Evolutionary conservation across 1,140 invertebrate genomes (phyloP).

Genomic region (Drosophila pallidifrons): DNA sequence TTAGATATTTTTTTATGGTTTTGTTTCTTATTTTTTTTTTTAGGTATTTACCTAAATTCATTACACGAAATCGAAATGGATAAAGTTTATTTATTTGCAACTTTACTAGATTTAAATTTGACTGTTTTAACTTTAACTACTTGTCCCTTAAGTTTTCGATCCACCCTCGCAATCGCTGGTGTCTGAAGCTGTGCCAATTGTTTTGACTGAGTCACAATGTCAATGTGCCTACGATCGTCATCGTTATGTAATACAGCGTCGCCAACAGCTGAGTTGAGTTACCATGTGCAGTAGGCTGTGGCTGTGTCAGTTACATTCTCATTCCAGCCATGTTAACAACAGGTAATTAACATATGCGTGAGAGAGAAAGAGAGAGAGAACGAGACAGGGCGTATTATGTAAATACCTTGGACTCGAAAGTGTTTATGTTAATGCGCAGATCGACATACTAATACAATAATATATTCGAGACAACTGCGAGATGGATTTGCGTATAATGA

Average conservation of each 20-base stretch:
- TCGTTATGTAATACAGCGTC: conserved; percentile 1
- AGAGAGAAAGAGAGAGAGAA: neutral
- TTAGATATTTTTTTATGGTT: no score
- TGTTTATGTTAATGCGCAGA: conserved; percentile 5
- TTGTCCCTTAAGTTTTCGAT: neutral
- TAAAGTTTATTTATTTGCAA: no score
- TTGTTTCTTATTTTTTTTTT: no score
- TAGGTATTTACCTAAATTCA: no score
- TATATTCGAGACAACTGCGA: neutral
- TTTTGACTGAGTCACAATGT: conserved; percentile 10
- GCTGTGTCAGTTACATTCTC: conserved; percentile 3
- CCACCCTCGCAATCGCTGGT: neutral
- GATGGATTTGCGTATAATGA: conserved; percentile 1
- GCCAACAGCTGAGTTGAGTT: no score
- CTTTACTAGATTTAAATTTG: no score
- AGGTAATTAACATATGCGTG: neutral
- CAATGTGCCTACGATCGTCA: neutral
- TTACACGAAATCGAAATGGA: no score
- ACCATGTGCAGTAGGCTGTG: conserved; percentile 5
- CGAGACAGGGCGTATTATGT: neutral
- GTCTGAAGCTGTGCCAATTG: conserved; percentile 12
- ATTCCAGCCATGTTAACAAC: conserved; percentile 16
- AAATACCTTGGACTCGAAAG: conserved; percentile 7
- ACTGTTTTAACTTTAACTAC: no score
- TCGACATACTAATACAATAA: neutral